These are phyloP conservation scores for Alloplasta piceator DNA, from an alignment of 2,888 invertebrate species.

Conservation along the genomic window DNA sequence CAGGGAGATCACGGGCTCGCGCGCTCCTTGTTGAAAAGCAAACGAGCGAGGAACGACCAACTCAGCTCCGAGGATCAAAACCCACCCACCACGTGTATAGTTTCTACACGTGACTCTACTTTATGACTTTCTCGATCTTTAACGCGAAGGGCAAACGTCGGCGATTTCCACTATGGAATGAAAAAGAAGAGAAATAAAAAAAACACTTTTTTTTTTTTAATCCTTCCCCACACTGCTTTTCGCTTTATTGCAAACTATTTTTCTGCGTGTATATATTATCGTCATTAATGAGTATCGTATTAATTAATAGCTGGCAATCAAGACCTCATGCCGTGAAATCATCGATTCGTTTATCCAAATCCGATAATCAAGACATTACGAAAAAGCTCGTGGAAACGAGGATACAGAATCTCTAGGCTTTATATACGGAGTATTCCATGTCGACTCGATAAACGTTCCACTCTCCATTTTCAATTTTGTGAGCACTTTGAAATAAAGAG, in stretches of 20 bases:
- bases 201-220: no score
- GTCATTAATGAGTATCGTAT: not conserved
- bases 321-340: conserved; percentile 50
- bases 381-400: conserved; percentile 40
- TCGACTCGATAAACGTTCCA: no score
- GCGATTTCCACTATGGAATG: conserved; percentile 17
- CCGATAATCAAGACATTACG: conserved; percentile 61
- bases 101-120: conserved; percentile 55
- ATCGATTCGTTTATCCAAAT: conserved; percentile 59
- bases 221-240: no score
- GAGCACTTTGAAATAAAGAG: no score
- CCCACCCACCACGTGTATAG: conserved; percentile 52
- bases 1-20: conserved; percentile 22
- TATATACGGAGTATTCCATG: not conserved
- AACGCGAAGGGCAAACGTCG: conserved; percentile 33
- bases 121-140: conserved; percentile 54
- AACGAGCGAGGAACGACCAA: conserved; percentile 25
- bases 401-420: not conserved
- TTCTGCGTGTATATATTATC: no score
- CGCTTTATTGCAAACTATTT: no score
- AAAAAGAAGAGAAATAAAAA: not conserved
- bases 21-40: not conserved
- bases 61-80: conserved; percentile 49
- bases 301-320: not conserved
- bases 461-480: no score